Base-by-base conservation (phyloP, 1,140 invertebrate species). In the Episyrphus balteatus region DNA sequence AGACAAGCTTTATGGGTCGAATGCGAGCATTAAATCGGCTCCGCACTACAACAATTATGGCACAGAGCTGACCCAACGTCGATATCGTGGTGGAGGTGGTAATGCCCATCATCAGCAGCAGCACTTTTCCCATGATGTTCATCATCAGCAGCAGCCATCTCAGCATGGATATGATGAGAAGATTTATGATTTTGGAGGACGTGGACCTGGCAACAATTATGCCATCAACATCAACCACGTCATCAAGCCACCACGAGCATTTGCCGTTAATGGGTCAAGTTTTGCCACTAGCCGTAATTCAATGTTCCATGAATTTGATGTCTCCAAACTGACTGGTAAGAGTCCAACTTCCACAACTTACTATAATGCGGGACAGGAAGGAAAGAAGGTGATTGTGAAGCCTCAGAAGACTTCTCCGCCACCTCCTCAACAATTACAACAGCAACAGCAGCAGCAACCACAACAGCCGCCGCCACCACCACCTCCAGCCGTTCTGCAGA, bases 1-100 rank as follows among this genome's bases (percentile, higher is more conserved):
- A 5, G 55, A 59, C 2, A 67, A 67, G 44, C 48, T 70, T 5
- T 70, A 70, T 45, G 67, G 67, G 21, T 70, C 68, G 9, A 70
- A 70, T 50, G 64, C 68, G 1, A 70, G 68, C 52, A 70, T 70
- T 17, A 66, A 69, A 46, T 70, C 68, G n/a, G 68, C 68, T 6
- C 68, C 68, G 1, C 68, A 70, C 30, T 68, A 63, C 36, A 26
- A 26, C 21, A 68, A 68, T 46, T 52, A 66, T 31, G 54, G 55
- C 9, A 56, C 59, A 6, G 53, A 37, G 10, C 10, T 15, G 36
- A n/a, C 15, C 13, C 36, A 37, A 12, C 19, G 49, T 42, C 36
- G 36, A 6, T 37, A 37, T 37, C 36, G 36, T 37, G 15, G 15
- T 37, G 15, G 15, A 10, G 21, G 43, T 2, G n/a, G 43, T n/a